These are phyloP conservation scores for Phataginus tetradactyla DNA, from an alignment of 2,797 vertebrate genomes.

Conservation along the genomic window DNA sequence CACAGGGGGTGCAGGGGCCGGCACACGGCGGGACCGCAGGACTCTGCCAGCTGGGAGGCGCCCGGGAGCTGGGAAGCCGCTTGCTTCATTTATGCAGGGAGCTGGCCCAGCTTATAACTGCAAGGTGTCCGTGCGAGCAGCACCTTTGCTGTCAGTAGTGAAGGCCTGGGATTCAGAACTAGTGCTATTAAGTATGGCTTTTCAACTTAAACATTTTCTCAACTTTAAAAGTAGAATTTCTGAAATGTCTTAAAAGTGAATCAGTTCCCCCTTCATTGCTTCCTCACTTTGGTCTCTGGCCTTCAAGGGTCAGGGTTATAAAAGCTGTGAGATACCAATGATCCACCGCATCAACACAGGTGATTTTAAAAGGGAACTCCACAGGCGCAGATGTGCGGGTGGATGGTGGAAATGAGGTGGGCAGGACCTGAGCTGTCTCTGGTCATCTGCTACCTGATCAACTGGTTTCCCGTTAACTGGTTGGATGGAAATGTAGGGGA, in stretches of 20 bases:
- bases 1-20: background rate
- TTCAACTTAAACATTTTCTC: background rate
- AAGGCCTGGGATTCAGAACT: background rate
- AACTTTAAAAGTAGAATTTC: background rate
- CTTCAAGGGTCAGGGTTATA: background rate
- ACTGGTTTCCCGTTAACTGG: background rate
- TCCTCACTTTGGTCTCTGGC: background rate
- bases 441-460: background rate
- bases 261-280: background rate
- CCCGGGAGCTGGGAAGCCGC: background rate
- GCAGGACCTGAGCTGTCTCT: accelerated
- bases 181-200: background rate
- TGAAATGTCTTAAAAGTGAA: background rate
- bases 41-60: background rate
- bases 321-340: background rate
- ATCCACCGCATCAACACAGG: background rate
- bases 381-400: background rate
- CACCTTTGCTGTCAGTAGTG: background rate
- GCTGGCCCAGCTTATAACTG: accelerated
- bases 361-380: background rate
- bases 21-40: accelerated
- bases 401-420: accelerated
- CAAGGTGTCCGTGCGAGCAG: background rate
- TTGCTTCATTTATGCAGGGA: background rate
- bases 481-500: accelerated